phyloP scores from a whole-genome alignment of 2,113 vertebrate species.

The Serinus canaria region DNA sequence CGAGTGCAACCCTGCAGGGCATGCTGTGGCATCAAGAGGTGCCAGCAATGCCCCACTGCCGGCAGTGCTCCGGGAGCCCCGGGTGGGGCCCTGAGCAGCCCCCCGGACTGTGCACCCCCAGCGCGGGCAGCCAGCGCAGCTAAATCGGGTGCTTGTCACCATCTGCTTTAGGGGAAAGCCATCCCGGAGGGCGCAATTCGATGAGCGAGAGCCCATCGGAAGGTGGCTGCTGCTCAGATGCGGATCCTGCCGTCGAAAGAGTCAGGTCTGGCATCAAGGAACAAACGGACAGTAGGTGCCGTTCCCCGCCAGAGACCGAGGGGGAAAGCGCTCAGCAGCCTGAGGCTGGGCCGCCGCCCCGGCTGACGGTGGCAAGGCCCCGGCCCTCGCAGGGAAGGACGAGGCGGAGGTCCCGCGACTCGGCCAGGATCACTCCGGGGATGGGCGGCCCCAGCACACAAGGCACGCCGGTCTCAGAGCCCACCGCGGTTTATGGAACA shows the following conservation, averaged over 20 bases:
- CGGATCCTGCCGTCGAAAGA: neutral
- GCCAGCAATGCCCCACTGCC: fast-evolving
- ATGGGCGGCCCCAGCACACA: too few species aligned
- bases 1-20: fast-evolving
- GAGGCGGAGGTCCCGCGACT: neutral
- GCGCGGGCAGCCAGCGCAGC: fast-evolving
- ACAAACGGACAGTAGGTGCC: neutral
- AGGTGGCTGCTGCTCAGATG: neutral
- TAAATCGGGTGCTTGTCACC: fast-evolving
- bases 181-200: fast-evolving
- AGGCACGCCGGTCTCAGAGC: too few species aligned
- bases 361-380: neutral
- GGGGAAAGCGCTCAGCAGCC: too few species aligned
- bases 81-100: fast-evolving
- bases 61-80: fast-evolving
- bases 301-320: fast-evolving
- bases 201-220: neutral
- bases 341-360: fast-evolving
- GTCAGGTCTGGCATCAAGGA: fast-evolving
- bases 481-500: neutral
- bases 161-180: fast-evolving
- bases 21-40: fast-evolving
- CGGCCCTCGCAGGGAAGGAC: neutral
- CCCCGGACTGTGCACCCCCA: fast-evolving
- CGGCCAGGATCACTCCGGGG: too few species aligned